These are phyloP conservation scores for Sericinus montela DNA, from an alignment of 2,888 invertebrate genomes.

Conservation along the genomic window DNA sequence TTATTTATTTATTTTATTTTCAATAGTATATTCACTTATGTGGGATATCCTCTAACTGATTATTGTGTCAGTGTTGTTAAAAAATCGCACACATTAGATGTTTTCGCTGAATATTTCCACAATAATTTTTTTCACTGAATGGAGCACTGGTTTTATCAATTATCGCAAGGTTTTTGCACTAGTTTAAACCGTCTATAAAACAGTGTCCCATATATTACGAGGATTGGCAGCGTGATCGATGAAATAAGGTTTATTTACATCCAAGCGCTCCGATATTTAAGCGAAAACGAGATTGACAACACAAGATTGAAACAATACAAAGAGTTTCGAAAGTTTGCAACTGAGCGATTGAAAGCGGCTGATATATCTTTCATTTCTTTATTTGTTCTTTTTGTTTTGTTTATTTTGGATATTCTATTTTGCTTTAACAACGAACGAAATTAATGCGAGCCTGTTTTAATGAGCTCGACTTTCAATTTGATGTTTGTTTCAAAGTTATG, in stretches of 20 bases:
- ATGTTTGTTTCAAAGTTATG: background rate
- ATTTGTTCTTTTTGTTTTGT: slow-evolving; percentile 1
- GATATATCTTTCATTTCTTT: slow-evolving; percentile 8
- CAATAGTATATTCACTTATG: too few species aligned
- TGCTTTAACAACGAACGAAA: background rate
- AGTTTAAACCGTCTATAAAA: too few species aligned
- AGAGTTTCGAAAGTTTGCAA: slow-evolving; percentile 15
- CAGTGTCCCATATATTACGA: slow-evolving; percentile 15
- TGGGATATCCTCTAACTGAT: too few species aligned
- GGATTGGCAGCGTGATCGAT: slow-evolving; percentile 19
- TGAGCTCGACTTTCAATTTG: background rate
- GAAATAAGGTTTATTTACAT: slow-evolving; percentile 17
- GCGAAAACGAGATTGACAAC: slow-evolving; percentile 18
- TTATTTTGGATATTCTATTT: background rate
- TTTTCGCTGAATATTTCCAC: too few species aligned
- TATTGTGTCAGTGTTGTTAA: too few species aligned
- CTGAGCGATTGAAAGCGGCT: slow-evolving; percentile 3
- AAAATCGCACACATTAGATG: too few species aligned
- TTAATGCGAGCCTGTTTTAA: background rate
- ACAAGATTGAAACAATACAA: slow-evolving; percentile 18
- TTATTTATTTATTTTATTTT: too few species aligned
- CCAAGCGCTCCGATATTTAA: slow-evolving; percentile 15
- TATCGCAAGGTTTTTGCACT: too few species aligned
- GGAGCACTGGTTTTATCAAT: too few species aligned
- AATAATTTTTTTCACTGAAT: too few species aligned